A percentile compares a stretch with the other conserved stretches of the same genome.
These are phyloP conservation scores for Amblyopsis hoosieri DNA, from an alignment of 2,797 vertebrate genomes.

Conservation along the genomic window DNA sequence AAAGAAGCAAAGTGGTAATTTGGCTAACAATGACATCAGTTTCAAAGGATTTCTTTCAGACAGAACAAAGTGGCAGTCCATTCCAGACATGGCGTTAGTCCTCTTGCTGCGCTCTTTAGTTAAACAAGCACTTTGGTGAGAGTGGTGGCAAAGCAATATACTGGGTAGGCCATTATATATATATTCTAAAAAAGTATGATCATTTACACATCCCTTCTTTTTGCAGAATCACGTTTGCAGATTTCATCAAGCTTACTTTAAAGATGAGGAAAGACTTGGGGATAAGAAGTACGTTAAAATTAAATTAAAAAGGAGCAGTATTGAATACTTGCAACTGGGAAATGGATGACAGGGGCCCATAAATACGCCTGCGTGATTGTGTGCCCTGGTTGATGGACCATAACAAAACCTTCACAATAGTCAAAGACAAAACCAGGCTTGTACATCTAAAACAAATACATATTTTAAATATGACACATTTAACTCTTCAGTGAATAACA, in stretches of 20 bases:
- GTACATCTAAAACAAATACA: slow-evolving; percentile 24
- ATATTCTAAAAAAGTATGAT: slow-evolving; percentile 42
- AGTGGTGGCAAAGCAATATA: slow-evolving; percentile 73
- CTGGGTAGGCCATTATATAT: slow-evolving; percentile 64
- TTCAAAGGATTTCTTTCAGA: slow-evolving; percentile 55
- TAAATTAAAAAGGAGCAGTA: slow-evolving; percentile 7
- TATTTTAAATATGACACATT: slow-evolving; percentile 36
- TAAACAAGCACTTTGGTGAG: slow-evolving; percentile 85
- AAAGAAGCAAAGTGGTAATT: slow-evolving; percentile 80
- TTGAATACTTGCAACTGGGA: slow-evolving; percentile 24
- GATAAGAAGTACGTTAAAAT: slow-evolving; percentile 18
- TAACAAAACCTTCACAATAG: slow-evolving; percentile 12
- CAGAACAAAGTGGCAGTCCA: slow-evolving; percentile 60
- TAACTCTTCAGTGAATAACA: slow-evolving; percentile 17
- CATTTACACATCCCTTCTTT: slow-evolving; percentile 61
- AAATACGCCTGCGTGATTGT: slow-evolving; percentile 69
- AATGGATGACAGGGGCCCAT: slow-evolving; percentile 47
- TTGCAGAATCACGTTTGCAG: slow-evolving; percentile 81
- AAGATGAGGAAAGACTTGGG: slow-evolving; percentile 37
- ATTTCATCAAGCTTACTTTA: slow-evolving; percentile 54
- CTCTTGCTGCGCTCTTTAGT: slow-evolving; percentile 62
- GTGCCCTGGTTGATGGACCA: slow-evolving; percentile 40
- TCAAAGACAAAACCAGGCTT: no score
- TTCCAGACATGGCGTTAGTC: slow-evolving; percentile 58
- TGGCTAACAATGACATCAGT: slow-evolving; percentile 76